Conservation (phyloP, 2,797 vertebrate species). For the Aselliscus stoliczkanus region DNA sequence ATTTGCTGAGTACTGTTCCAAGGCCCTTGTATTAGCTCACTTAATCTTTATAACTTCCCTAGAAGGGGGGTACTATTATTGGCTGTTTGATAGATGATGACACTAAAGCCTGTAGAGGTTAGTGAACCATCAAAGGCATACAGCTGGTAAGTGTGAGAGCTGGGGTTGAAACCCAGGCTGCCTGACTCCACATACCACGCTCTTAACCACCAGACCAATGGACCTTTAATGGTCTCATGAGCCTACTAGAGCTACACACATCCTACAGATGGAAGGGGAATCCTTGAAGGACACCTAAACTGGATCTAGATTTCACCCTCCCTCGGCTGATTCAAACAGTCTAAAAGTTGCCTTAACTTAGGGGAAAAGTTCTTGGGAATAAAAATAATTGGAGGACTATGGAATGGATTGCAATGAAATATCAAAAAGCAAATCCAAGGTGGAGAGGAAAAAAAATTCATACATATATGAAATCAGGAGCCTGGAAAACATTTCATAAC, state of each 20-base stretch:
- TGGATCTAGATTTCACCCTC: neutral
- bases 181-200: neutral
- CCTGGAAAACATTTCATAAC: neutral
- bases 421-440: neutral
- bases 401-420: neutral
- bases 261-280: neutral
- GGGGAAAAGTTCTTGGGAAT: neutral
- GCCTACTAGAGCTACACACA: neutral
- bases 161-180: neutral
- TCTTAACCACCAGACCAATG: neutral
- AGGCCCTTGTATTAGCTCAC: neutral
- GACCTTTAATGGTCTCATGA: neutral
- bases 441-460: neutral
- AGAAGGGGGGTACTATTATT: neutral
- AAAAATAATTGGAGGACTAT: neutral
- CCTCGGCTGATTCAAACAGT: neutral
- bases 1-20: neutral
- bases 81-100: neutral
- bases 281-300: neutral
- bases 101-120: neutral
- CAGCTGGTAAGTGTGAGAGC: neutral
- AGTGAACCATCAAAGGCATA: neutral
- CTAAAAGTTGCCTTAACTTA: neutral
- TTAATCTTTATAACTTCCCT: neutral
- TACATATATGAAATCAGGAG: neutral